Conservation (phyloP, 2,113 vertebrate species). For the Tetraodon nigroviridis region DNA sequence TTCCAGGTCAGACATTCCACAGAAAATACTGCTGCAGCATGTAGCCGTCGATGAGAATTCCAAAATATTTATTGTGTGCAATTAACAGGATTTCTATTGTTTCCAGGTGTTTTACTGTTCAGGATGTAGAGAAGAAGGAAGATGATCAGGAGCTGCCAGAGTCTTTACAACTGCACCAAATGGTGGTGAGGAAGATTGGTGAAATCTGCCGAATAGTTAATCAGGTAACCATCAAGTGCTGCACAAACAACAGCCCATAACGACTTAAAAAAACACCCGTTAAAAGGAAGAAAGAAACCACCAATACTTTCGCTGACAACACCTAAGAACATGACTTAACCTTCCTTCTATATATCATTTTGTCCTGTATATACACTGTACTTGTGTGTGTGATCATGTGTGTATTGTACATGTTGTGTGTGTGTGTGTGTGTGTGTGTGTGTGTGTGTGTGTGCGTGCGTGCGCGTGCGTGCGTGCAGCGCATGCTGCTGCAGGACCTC, state of each 20-base stretch:
- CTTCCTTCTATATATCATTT: too few species aligned
- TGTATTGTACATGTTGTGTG: background rate
- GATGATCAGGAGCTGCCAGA: constrained; percentile 79
- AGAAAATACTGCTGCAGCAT: background rate
- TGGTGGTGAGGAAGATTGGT: constrained; percentile 85
- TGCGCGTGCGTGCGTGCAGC: constrained; percentile 66
- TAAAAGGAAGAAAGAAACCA: too few species aligned
- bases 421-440: background rate
- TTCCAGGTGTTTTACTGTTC: constrained; percentile 60
- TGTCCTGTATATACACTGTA: too few species aligned
- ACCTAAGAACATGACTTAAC: too few species aligned
- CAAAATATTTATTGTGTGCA: background rate
- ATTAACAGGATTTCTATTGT: background rate
- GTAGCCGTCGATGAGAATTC: background rate
- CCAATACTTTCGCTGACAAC: too few species aligned
- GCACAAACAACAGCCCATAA: background rate
- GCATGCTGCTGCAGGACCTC: constrained; percentile 91
- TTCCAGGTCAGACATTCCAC: constrained; percentile 76
- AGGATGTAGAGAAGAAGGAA: constrained; percentile 66
- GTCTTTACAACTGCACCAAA: constrained; percentile 82
- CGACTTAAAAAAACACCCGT: too few species aligned
- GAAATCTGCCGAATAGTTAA: constrained; percentile 95
- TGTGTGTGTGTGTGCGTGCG: background rate
- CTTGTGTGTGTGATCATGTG: background rate
- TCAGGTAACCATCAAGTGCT: constrained; percentile 75